These are phyloP conservation scores for Empis livida DNA, from an alignment of 2,888 invertebrate genomes.

Conservation along the genomic window DNA sequence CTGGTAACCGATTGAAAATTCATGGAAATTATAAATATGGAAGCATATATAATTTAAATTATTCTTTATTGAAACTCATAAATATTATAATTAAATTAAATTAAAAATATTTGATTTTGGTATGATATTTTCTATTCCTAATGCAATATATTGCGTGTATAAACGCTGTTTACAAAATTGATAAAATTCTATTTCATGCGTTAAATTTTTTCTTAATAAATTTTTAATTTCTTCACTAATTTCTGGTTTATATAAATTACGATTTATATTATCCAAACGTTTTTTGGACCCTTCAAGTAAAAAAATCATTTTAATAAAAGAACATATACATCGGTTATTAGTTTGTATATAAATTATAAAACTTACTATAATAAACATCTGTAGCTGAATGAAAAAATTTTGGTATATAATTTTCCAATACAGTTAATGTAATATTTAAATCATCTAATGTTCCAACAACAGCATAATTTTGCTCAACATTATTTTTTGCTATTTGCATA, in stretches of 20 bases:
- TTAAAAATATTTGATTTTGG: too few species aligned
- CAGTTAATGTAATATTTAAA: constrained; percentile 72
- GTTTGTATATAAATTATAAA: too few species aligned
- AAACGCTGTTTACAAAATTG: constrained; percentile 78
- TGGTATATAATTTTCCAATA: constrained; percentile 70
- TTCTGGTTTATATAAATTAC: constrained; percentile 74
- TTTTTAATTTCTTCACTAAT: constrained; percentile 69
- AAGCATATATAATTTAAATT: too few species aligned
- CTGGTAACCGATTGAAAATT: not conserved
- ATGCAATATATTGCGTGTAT: constrained; percentile 62
- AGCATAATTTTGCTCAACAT: constrained; percentile 70
- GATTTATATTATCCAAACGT: constrained; percentile 46
- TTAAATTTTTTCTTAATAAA: constrained; percentile 69
- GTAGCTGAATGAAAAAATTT: constrained; percentile 66
- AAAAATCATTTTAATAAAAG: too few species aligned
- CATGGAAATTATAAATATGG: too few species aligned
- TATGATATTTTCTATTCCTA: not conserved
- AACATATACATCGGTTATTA: too few species aligned
- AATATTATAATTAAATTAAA: too few species aligned
- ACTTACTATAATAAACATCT: constrained; percentile 47
- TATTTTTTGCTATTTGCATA: constrained; percentile 66
- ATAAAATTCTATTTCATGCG: constrained; percentile 80
- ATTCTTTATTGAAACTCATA: too few species aligned
- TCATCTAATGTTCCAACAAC: constrained; percentile 81
- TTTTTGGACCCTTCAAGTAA: too few species aligned